Conservation (phyloP, 2,113 vertebrate species). For the Charina bottae region DNA sequence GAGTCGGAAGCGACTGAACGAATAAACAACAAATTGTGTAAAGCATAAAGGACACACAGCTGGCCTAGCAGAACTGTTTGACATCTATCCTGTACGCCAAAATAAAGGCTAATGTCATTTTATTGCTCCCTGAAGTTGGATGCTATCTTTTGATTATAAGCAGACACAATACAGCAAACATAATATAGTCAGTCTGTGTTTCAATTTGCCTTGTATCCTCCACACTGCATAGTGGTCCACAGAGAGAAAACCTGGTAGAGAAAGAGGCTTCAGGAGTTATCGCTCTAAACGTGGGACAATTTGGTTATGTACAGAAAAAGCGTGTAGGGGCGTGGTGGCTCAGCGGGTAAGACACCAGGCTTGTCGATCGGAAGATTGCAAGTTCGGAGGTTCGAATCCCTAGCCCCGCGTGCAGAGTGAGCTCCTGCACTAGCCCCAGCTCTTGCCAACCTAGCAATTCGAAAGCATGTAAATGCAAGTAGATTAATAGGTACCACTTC, state of each 20-base stretch:
- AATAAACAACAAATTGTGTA: no score
- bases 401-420: no score
- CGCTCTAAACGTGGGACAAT: neutral
- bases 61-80: neutral
- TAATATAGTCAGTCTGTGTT: neutral
- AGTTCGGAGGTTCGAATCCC: no score
- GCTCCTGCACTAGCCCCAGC: no score
- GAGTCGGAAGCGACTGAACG: no score
- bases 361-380: no score
- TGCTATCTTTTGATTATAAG: neutral
- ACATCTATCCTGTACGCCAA: neutral
- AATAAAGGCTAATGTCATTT: neutral
- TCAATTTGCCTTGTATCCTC: neutral
- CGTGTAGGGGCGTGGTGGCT: no score
- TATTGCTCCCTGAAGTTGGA: neutral
- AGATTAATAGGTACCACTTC: no score
- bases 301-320: neutral
- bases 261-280: neutral
- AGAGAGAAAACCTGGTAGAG: slow-evolving; percentile 2
- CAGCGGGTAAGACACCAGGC: no score
- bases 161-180: neutral
- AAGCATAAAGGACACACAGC: neutral
- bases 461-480: no score
- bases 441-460: no score
- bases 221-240: neutral